Evolutionary conservation across 1,140 invertebrate species (phyloP).

Genomic region (Drosophila erecta): DNA sequence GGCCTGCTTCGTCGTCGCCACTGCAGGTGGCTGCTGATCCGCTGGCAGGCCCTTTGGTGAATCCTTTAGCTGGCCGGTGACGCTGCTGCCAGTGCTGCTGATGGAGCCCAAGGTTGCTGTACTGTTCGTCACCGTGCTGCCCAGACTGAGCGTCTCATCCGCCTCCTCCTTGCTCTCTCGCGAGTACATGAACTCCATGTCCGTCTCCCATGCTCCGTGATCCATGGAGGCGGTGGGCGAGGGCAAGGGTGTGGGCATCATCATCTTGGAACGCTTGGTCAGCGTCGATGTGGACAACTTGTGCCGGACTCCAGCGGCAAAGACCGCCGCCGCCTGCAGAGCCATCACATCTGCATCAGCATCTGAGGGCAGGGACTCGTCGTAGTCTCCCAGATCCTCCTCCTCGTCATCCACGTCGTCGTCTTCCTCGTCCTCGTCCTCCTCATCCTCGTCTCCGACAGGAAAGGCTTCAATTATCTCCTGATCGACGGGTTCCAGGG

Average conservation of each 20-base stretch:
- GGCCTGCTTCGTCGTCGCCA: not conserved
- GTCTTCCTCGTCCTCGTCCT: conserved; percentile 23
- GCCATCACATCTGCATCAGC: conserved; percentile 40
- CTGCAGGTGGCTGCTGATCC: not conserved
- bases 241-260: conserved; percentile 60
- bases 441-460: conserved; percentile 23
- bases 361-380: conserved; percentile 43
- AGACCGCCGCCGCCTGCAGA: conserved; percentile 59
- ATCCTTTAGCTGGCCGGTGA: conserved; percentile 13
- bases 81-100: conserved; percentile 47
- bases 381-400: conserved; percentile 28
- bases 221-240: conserved; percentile 75
- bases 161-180: conserved; percentile 23
- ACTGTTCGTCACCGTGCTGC: conserved; percentile 78
- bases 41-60: not conserved
- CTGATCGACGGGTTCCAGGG: conserved; percentile 55
- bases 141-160: conserved; percentile 56
- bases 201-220: conserved; percentile 81
- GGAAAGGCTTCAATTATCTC: conserved; percentile 11
- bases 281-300: conserved; percentile 43
- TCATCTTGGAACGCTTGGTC: conserved; percentile 48
- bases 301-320: conserved; percentile 63
- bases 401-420: conserved; percentile 28
- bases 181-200: conserved; percentile 80
- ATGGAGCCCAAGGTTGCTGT: conserved; percentile 71